These are phyloP conservation scores for Octodon degus DNA, from an alignment of 2,113 vertebrate genomes.

Conservation along the genomic window DNA sequence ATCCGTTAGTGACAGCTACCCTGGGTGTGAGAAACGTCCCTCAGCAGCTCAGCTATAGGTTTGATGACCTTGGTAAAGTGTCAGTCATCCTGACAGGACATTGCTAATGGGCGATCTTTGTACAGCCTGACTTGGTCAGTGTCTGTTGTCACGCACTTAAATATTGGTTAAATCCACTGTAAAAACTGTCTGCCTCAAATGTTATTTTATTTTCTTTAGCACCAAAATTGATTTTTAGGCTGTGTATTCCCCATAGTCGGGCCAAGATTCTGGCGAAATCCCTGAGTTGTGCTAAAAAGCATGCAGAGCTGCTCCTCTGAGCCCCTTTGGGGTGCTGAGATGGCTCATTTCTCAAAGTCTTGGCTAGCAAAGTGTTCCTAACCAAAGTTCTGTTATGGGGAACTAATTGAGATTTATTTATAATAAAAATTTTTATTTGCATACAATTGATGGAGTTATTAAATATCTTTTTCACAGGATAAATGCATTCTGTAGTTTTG, in stretches of 20 bases:
- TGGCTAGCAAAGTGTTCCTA: conserved; percentile 54
- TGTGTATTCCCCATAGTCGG: conserved; percentile 28
- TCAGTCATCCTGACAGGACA: background rate
- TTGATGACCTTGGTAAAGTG: background rate
- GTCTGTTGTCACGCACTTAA: background rate
- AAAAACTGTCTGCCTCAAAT: conserved; percentile 32
- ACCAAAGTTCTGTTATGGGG: background rate
- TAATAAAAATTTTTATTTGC: conserved; percentile 47
- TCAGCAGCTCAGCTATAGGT: background rate
- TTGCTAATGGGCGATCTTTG: background rate
- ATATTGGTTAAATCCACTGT: conserved; percentile 21
- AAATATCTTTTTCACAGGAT: conserved; percentile 29
- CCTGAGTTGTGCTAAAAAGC: conserved; percentile 47
- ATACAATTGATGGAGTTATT: conserved; percentile 1
- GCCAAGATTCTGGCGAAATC: conserved; percentile 52
- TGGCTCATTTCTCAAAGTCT: conserved; percentile 24
- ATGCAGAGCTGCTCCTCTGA: background rate
- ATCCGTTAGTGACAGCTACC: background rate
- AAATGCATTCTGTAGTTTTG: conserved; percentile 33
- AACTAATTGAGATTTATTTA: conserved; percentile 49
- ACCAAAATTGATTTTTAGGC: conserved; percentile 16
- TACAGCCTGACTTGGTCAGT: background rate
- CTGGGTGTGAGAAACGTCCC: background rate
- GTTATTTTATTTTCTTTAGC: conserved; percentile 38
- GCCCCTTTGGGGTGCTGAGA: background rate